phyloP scores from a whole-genome alignment of 2,888 invertebrate genomes.

The Eudasyphora cyanicolor region DNA sequence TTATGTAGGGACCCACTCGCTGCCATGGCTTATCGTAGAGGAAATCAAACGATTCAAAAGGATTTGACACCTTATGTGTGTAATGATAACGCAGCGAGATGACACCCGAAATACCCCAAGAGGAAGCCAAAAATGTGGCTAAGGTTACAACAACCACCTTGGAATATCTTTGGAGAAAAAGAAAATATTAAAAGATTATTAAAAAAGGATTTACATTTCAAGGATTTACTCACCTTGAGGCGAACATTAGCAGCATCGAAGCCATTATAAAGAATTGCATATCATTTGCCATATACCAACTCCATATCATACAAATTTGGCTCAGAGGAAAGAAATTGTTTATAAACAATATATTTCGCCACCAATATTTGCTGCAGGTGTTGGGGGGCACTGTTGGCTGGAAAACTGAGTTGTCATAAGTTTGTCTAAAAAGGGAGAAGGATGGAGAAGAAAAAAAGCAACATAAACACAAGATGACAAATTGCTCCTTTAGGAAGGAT shows the following conservation, averaged over 20 bases:
- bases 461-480: background rate
- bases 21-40: conserved; percentile 93
- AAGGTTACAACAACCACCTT: conserved; percentile 84
- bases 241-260: conserved; percentile 84
- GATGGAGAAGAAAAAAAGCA: background rate
- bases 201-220: background rate
- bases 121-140: conserved; percentile 84
- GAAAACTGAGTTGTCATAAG: conserved; percentile 87
- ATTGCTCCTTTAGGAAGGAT: background rate
- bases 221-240: conserved; percentile 85
- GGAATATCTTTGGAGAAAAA: conserved; percentile 81
- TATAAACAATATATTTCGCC: conserved; percentile 91
- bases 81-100: conserved; percentile 88
- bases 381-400: conserved; percentile 87
- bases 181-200: background rate
- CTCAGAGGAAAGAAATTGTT: conserved; percentile 89
- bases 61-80: conserved; percentile 87
- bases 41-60: conserved; percentile 90
- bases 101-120: conserved; percentile 88
- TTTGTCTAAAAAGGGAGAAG: conserved; percentile 80
- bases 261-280: conserved; percentile 89
- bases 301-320: conserved; percentile 91
- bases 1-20: conserved; percentile 88
- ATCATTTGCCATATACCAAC: conserved; percentile 91
- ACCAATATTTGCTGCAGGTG: conserved; percentile 90